phyloP scores from a whole-genome alignment of 2,888 invertebrate species.

The Lymantria dispar region DNA sequence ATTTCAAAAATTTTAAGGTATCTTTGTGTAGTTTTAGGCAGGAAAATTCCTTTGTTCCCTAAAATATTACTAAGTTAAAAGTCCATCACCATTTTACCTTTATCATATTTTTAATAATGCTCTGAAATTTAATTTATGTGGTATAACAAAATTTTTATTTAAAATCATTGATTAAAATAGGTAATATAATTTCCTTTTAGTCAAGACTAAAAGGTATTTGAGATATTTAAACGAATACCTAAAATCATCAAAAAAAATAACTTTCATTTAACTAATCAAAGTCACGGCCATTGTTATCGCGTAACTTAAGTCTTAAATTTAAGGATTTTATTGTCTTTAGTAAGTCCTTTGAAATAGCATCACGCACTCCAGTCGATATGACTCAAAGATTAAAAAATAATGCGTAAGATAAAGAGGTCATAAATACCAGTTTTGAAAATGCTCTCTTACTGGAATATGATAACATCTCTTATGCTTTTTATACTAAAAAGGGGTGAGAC shows the following conservation, averaged over 20 bases:
- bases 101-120: no score
- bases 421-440: conserved; percentile 59
- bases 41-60: no score
- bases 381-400: conserved; percentile 33
- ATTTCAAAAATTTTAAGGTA: no score
- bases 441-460: conserved; percentile 56
- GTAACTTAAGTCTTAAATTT: conserved; percentile 7
- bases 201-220: no score
- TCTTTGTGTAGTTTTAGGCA: no score
- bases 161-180: no score
- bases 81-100: no score
- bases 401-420: conserved; percentile 52
- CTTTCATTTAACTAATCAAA: conserved; percentile 8
- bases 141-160: no score
- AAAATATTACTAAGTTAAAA: no score
- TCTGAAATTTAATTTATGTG: no score
- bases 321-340: conserved; percentile 14
- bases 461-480: conserved; percentile 58
- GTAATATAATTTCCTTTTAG: no score
- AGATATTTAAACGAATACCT: no score
- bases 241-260: not conserved
- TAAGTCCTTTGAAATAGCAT: conserved; percentile 30
- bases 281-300: conserved; percentile 16
- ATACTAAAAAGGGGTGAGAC: conserved; percentile 59
- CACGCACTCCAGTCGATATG: conserved; percentile 37